A percentile compares a stretch with the other conserved stretches of the same genome.
These are phyloP conservation scores for Poecilia velifera DNA, from an alignment of 2,797 vertebrate species.

Conservation along the genomic window DNA sequence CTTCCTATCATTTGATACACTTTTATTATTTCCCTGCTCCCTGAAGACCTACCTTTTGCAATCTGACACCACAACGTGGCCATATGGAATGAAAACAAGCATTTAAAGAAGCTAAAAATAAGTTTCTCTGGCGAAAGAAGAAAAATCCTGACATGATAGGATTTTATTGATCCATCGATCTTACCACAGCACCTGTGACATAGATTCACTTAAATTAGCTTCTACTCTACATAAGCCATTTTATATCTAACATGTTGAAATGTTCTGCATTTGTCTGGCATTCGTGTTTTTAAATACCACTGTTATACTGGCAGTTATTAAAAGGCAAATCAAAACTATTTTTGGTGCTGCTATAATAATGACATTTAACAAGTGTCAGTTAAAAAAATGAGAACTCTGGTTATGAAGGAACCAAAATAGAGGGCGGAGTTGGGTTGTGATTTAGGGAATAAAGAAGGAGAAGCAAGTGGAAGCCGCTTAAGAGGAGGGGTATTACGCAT, in stretches of 20 bases:
- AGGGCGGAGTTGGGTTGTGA: conserved; percentile 33
- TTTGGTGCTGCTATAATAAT: conserved; percentile 29
- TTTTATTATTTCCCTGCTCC: neutral
- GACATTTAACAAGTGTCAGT: conserved; percentile 19
- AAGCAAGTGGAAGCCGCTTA: conserved; percentile 53
- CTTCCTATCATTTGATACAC: conserved; percentile 1
- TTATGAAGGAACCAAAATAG: conserved; percentile 43
- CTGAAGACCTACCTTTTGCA: neutral
- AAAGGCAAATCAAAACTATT: neutral
- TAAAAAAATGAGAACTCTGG: conserved; percentile 29
- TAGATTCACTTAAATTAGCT: conserved; percentile 43
- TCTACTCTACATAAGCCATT: conserved; percentile 43
- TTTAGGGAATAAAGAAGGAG: conserved; percentile 30
- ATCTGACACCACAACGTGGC: neutral
- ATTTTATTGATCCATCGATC: conserved; percentile 20
- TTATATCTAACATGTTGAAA: conserved; percentile 45
- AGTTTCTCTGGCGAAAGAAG: neutral
- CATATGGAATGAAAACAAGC: neutral
- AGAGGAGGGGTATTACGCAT: conserved; percentile 52
- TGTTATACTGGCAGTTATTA: neutral
- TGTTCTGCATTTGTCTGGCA: conserved; percentile 40
- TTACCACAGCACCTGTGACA: conserved; percentile 32
- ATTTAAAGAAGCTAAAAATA: conserved; percentile 11
- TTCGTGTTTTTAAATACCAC: conserved; percentile 21
- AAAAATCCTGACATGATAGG: neutral